A percentile compares a stretch with the other conserved stretches of the same genome.
These are phyloP conservation scores for Taenioides sp. DNA, from an alignment of 2,797 vertebrate species.

Conservation along the genomic window DNA sequence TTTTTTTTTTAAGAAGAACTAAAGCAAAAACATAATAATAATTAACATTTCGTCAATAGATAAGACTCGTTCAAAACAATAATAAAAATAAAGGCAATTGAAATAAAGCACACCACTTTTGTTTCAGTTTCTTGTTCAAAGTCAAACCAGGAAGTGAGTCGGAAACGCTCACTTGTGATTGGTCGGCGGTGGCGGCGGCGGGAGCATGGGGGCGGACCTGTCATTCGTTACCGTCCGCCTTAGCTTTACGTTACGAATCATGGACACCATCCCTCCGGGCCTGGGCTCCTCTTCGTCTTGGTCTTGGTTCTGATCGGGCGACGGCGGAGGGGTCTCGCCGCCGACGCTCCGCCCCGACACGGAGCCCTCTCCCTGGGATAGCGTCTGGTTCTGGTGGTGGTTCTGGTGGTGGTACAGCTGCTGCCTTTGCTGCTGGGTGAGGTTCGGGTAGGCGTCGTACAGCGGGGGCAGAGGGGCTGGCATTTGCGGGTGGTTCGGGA, in stretches of 20 bases:
- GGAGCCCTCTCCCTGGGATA: slow-evolving; percentile 21
- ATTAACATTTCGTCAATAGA: slow-evolving; percentile 15
- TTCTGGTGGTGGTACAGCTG: slow-evolving; percentile 39
- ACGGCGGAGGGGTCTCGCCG: slow-evolving; percentile 28
- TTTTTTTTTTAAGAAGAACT: slow-evolving; percentile 8
- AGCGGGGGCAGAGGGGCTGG: not conserved
- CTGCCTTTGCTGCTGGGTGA: slow-evolving; percentile 43
- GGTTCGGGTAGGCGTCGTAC: not conserved
- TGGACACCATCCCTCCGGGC: slow-evolving; percentile 67
- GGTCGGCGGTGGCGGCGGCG: slow-evolving; percentile 45
- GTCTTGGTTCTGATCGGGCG: slow-evolving; percentile 22
- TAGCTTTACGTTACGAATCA: slow-evolving; percentile 77
- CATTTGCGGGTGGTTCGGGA: not conserved
- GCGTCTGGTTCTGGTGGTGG: slow-evolving; percentile 18
- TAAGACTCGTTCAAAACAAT: slow-evolving; percentile 32
- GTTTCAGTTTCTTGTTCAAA: not conserved
- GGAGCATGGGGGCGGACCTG: slow-evolving; percentile 79
- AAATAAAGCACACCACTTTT: slow-evolving; percentile 35
- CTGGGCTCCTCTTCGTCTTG: slow-evolving; percentile 8
- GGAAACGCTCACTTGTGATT: slow-evolving; percentile 64
- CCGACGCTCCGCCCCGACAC: slow-evolving; percentile 14
- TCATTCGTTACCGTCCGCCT: slow-evolving; percentile 79
- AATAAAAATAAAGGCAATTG: slow-evolving; percentile 11
- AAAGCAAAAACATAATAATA: slow-evolving; percentile 32
- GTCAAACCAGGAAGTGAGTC: slow-evolving; percentile 6